Percentiles rank a stretch among this genome's conserved stretches.
Evolutionary conservation across 2,888 invertebrate species (phyloP).

Genomic region (Sphaerophoria taeniata): DNA sequence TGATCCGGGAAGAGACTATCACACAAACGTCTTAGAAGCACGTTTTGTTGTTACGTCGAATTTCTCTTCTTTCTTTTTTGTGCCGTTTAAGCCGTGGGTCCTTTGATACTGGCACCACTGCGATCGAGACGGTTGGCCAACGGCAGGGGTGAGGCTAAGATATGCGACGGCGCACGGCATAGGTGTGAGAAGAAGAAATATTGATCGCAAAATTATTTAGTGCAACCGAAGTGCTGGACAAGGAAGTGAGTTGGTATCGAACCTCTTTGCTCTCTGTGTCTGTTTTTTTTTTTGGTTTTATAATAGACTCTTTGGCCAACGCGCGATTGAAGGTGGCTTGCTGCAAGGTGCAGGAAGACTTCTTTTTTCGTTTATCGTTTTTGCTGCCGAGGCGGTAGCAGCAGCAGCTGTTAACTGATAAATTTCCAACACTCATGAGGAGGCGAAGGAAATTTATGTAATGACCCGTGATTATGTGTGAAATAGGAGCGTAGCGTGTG

Average conservation of each 20-base stretch:
- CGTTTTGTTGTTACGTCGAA: constrained; percentile 60
- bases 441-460: constrained; percentile 70
- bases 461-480: constrained; percentile 72
- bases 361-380: background rate
- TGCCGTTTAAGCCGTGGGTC: background rate
- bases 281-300: background rate
- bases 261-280: constrained; percentile 42
- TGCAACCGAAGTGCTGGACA: constrained; percentile 58
- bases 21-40: constrained; percentile 69
- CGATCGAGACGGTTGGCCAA: constrained; percentile 3
- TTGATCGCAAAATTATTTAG: constrained; percentile 70
- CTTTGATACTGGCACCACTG: background rate
- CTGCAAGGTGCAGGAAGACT: constrained; percentile 62
- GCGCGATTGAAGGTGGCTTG: background rate
- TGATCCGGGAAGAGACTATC: constrained; percentile 53
- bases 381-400: background rate
- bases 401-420: constrained; percentile 53
- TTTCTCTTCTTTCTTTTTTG: constrained; percentile 34
- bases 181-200: constrained; percentile 52
- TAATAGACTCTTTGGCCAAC: constrained; percentile 10
- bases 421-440: constrained; percentile 58
- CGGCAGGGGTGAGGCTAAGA: constrained; percentile 3
- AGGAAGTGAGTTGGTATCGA: constrained; percentile 64
- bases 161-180: background rate
- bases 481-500: constrained; percentile 72